phyloP scores from a whole-genome alignment of 2,888 invertebrate genomes.

The Drosophila vallismaia region DNA sequence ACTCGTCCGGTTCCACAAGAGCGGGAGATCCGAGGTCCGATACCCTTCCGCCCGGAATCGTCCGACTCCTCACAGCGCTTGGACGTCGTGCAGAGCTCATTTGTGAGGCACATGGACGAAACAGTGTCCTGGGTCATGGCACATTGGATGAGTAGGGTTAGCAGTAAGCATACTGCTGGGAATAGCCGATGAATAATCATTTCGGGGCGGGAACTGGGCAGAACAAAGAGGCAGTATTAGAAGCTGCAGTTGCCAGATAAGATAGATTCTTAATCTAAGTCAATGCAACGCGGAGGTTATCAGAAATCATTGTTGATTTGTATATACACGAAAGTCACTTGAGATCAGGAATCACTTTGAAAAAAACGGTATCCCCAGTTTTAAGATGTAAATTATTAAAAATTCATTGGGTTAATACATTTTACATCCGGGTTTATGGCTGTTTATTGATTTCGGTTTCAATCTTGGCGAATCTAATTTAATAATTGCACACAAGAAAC shows the following conservation, averaged over 20 bases:
- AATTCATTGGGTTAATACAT: neutral
- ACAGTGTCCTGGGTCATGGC: slow-evolving; percentile 22
- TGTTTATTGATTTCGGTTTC: neutral
- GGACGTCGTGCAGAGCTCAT: slow-evolving; percentile 53
- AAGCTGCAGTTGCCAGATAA: slow-evolving; percentile 15
- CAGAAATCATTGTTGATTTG: neutral
- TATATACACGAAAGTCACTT: neutral
- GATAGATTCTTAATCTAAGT: slow-evolving; percentile 4
- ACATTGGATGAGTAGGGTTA: neutral
- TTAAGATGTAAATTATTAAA: neutral
- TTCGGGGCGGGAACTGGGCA: neutral
- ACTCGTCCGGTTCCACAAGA: slow-evolving; percentile 40
- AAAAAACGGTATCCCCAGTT: neutral
- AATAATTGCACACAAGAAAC: neutral
- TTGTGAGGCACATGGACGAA: slow-evolving; percentile 15
- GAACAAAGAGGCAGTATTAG: slow-evolving; percentile 2
- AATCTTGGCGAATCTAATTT: too few relatives aligned
- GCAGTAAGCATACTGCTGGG: neutral
- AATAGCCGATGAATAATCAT: neutral
- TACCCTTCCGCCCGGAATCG: slow-evolving; percentile 51
- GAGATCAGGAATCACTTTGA: neutral
- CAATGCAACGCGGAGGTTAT: slow-evolving; percentile 25
- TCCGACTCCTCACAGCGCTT: slow-evolving; percentile 52
- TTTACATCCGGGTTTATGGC: neutral
- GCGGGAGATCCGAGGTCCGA: slow-evolving; percentile 47